Base-by-base conservation (phyloP, 2,888 invertebrate species). In the Cephus spinipes region DNA sequence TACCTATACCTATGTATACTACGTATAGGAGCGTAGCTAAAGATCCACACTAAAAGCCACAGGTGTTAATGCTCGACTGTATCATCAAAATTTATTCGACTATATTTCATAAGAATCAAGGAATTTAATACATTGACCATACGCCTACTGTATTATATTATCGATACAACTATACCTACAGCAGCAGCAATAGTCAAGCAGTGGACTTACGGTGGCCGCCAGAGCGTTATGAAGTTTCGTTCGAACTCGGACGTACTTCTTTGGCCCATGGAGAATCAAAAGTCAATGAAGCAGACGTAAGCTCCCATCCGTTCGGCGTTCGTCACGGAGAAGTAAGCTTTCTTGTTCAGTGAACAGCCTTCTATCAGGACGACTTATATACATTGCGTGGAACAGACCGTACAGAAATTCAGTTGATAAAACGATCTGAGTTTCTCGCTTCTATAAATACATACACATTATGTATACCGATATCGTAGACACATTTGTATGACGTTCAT, bases 281-380 rank as follows among this genome's bases (percentile, higher is more conserved):
- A 33, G 71, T 71, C 71, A 33, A 71, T 71, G 71, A 71, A 71
- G 74, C n/a, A 74, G 11, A 34, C 74, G 69, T 79, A 80, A 79
- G 75, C 76, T 74, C 69, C 76, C 74, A 79, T 79, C 77, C 78
- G 80, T 75, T 73, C 73, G 77, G 79, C 78, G 79, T 77, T 77
- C 71, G 80, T 79, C 80, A 79, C 74, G 78, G 73, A 55, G 23
- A 76, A 75, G 76, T 76, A 78, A 77, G 79, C 77, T 73, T 79
- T 80, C 79, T 69, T 76, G 74, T 82, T 81, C 79, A 80, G 76
- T 69, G 71, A 77, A 69, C 77, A 77, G 76, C 31, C 78, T 30
- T 31, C 71, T 71, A 33, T 33, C 71, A 55, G 23, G 9, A 55
- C 55, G 23, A 55, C 55, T 55, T 55, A 55, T 55, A 55, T 55